Evolutionary conservation across 2,888 invertebrate genomes (phyloP), one percentile per base, ranked within the genome.

Genomic region (Clivina fossor): DNA sequence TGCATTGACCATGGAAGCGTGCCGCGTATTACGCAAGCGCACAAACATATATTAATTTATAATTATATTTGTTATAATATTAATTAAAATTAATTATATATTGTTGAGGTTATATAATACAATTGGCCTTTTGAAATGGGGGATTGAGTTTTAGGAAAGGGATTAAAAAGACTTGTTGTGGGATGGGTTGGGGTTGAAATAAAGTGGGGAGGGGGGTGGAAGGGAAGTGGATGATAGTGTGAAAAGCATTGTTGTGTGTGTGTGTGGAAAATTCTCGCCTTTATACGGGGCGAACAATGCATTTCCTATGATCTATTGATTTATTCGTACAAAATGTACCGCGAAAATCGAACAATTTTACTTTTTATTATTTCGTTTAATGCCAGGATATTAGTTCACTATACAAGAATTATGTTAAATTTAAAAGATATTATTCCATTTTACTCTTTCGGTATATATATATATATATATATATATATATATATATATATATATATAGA

Each of bases 31-130:
- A n/a, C n/a, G n/a, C n/a, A n/a, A n/a, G n/a, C n/a, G n/a, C n/a
- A n/a, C n/a, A n/a, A n/a, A n/a, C n/a, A n/a, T 32, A 47, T 47
- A 47, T 47, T 47, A 47, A 33, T 33, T 47, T 20, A 33, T 47
- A 47, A 47, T 47, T 47, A 47, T 44, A 51, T 51, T 40, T 41
- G 33, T 35, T 44, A 53, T 44, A 26, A 44, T 26, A 53, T 53
- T 53, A 53, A 53, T 53, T 53, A 53, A 53, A 53, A 53, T 53
- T 44, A 53, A 53, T 53, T 53, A 53, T 44, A 53, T 53, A 44
- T 33, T 51, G 53, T 44, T 18, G 19, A 11, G 53, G 24, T 44
- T 44, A 37, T n/a, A n/a, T 44, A 53, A 51, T 51, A 43, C 43
- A 48, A n/a, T n/a, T n/a, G n/a, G n/a, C n/a, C n/a, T n/a, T n/a